Base-by-base conservation (phyloP, 2,797 vertebrate genomes). In the Lagothrix lagotricha region DNA sequence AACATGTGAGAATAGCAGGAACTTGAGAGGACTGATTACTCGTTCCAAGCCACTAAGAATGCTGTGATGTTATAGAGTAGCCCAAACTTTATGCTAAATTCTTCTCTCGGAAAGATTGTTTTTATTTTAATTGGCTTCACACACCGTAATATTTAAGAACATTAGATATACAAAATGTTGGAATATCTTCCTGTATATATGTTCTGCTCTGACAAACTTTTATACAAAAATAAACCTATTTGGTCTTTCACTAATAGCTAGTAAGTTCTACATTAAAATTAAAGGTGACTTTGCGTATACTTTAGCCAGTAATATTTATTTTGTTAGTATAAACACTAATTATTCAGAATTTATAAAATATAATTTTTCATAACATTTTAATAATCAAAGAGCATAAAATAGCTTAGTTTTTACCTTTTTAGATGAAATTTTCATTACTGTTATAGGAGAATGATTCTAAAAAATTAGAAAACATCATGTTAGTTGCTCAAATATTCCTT, bases 401-500 rank as follows among this genome's bases (percentile, higher is more conserved):
- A 44, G 14, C 7, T 17, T 36, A 33, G 13, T 46, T 79, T 88
- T 99, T 99, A 99, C 99, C 99, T 99, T 99, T 99, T 99, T 99
- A 15, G 99, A 99, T 85, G 99, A 99, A 98, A 99, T 99, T 98
- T 99, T 99, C 98, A 99, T 98, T 98, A 99, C 99, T 97, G 99
- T 99, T 98, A 99, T 99, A 15, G 99, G 99, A 98, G 99, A 99
- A 96, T 98, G 99, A 98, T 99, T 99, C 99, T 99, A 98, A 96
- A 99, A 89, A 97, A 83, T 97, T 93, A 97, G 96, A 98, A 84
- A 84, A 88, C 22, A 84, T 17, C 33, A 82, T 26, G 54, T 96
- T 91, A 97, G 61, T 81, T 72, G 14, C 5, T 96, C 33, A 61
- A 94, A 58, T 48, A 33, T 85, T 54, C 41, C 41, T 94, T 93